Base-by-base conservation (phyloP, 1,140 invertebrate genomes). In the Dreissena polymorpha region DNA sequence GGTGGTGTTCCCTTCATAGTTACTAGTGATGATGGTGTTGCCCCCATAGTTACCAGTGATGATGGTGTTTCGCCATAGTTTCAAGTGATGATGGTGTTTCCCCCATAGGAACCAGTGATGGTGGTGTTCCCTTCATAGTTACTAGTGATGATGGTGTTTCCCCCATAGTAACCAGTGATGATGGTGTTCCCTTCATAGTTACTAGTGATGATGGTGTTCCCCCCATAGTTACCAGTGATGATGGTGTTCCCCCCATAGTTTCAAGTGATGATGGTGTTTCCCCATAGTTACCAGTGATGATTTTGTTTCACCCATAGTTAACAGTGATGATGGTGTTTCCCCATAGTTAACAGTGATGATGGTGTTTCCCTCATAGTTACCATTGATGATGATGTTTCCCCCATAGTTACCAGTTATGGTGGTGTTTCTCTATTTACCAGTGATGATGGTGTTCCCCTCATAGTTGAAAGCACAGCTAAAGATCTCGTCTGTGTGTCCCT, bases 381-480 rank as follows among this genome's bases (percentile, higher is more conserved):
- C 27, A n/a, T 23, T 21, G 64, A 60, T 12, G 7, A n/a, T 18
- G 12, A 7, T 21, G 0, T 12, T 51, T 29, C 18, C 64, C 10
- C 16, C 69, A 39, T 16, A 7, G 63, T 7, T 18, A n/a, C 14
- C 55, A 50, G 18, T 50, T 7, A 29, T 16, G n/a, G n/a, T 18
- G 16, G 55, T 25, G n/a, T 16, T 72, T 29, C 12, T 16, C 18
- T 39, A 6, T 67, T 23, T 85, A 93, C 93, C 96, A 51, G 96
- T 97, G 67, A 97, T 93, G 79, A 97, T 95, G 0, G 95, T 95
- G 88, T 96, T 96, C 0, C 96, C 96, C 1, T 95, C 93, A 89
- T 97, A 96, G 21, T 95, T 96, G 90, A 96, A 97, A 0, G 95
- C 95, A 87, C 96, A 96, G 5, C 95, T 96, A 90, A 97, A 97